Conservation (phyloP, 2,888 invertebrate species). For the Allygus modestus region DNA sequence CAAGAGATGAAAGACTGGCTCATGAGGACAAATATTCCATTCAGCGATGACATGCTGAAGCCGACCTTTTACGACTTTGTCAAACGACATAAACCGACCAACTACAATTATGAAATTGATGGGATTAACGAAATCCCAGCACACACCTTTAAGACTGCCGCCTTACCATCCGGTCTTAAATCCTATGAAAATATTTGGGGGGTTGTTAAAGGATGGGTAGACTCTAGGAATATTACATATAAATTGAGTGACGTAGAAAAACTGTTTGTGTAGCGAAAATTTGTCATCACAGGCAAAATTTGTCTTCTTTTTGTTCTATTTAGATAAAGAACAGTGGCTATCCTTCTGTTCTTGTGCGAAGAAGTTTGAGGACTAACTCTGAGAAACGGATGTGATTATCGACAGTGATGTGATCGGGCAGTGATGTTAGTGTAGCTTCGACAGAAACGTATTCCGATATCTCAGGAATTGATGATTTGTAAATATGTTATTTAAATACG, state of each 20-base stretch:
- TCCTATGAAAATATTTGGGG: conserved; percentile 36
- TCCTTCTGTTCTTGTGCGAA: background rate
- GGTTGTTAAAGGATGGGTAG: conserved; percentile 21
- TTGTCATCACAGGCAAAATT: background rate
- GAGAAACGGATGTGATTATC: background rate
- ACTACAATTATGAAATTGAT: conserved; percentile 17
- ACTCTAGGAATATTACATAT: background rate
- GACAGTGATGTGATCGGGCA: background rate
- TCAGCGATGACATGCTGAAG: background rate
- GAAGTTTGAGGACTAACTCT: background rate
- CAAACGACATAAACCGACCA: background rate
- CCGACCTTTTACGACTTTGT: conserved; percentile 19
- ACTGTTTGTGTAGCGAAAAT: background rate
- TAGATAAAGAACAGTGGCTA: conserved; percentile 23
- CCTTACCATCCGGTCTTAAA: conserved; percentile 56
- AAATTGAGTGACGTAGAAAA: conserved; percentile 25
- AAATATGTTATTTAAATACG: background rate
- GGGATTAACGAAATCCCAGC: conserved; percentile 9
- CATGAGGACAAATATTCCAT: conserved; percentile 14
- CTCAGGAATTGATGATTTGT: background rate
- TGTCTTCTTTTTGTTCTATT: too few relatives aligned
- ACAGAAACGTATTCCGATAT: background rate
- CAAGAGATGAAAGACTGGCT: conserved; percentile 48
- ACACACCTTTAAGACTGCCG: conserved; percentile 34
- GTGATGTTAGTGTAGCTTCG: background rate